phyloP scores from a whole-genome alignment of 2,797 vertebrate genomes.

The Carapus acus region DNA sequence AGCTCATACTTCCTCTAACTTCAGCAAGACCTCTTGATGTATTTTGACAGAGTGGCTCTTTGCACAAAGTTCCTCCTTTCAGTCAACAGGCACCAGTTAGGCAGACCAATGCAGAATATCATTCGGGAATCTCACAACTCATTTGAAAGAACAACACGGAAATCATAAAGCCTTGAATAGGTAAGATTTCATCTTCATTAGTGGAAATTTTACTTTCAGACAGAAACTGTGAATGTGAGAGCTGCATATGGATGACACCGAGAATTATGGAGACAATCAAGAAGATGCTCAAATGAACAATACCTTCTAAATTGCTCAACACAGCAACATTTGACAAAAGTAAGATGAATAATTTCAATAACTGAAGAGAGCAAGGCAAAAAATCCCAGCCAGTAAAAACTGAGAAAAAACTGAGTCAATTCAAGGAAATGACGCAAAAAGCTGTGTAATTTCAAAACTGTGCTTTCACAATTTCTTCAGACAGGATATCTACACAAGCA shows the following conservation, averaged over 20 bases:
- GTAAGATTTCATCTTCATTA: conserved; percentile 18
- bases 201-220: neutral
- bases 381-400: no score
- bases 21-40: conserved; percentile 38
- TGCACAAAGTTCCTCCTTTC: conserved; percentile 26
- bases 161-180: conserved; percentile 23
- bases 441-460: conserved; percentile 25
- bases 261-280: no score
- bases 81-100: conserved; percentile 9
- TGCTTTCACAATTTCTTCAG: conserved; percentile 3
- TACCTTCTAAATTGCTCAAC: no score
- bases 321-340: no score
- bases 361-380: no score
- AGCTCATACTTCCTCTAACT: conserved; percentile 60
- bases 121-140: neutral
- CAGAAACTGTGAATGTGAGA: neutral
- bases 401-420: conserved; percentile 7
- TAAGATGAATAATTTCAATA: no score
- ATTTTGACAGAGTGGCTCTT: conserved; percentile 22
- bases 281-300: no score
- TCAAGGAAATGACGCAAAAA: conserved; percentile 24
- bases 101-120: neutral
- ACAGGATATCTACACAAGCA: conserved; percentile 15
- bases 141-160: neutral
- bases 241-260: no score